phyloP scores from a whole-genome alignment of 64 coral and sea anemone species.

The Actinia equina region DNA sequence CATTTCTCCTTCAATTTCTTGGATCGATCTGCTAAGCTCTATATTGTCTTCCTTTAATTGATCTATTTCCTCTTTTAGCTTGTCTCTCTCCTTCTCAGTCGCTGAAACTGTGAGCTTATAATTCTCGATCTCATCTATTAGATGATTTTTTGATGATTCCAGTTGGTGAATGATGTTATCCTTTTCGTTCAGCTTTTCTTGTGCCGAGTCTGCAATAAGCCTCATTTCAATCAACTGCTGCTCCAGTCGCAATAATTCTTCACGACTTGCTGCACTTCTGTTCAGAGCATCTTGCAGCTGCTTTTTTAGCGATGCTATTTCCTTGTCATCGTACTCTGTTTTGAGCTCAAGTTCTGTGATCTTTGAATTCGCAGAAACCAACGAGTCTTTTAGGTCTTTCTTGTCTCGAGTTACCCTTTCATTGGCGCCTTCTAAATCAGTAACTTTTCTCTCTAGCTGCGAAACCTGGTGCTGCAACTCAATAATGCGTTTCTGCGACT shows the following conservation, averaged over 20 bases:
- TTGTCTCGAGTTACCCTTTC: slow-evolving; percentile 66
- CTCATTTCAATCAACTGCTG: slow-evolving; percentile 78
- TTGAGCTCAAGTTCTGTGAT: slow-evolving; percentile 90
- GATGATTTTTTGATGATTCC: slow-evolving; percentile 51
- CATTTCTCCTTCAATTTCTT: slow-evolving; percentile 50
- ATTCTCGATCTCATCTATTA: slow-evolving; percentile 71
- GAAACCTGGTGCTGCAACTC: slow-evolving; percentile 73
- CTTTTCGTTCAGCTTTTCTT: slow-evolving; percentile 88
- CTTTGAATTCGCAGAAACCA: slow-evolving; percentile 64
- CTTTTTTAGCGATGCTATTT: slow-evolving; percentile 74
- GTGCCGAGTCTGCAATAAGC: slow-evolving; percentile 63
- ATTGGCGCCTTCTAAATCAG: slow-evolving; percentile 62
- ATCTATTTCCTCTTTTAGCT: slow-evolving; percentile 57
- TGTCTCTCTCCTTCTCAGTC: slow-evolving; percentile 61
- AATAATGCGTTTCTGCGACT: slow-evolving; percentile 82
- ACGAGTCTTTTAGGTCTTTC: slow-evolving; percentile 67
- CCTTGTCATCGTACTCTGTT: slow-evolving; percentile 73
- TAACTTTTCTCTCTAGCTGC: slow-evolving; percentile 61
- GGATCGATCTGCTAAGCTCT: slow-evolving; percentile 62
- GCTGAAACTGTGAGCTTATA: slow-evolving; percentile 46
- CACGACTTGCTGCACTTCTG: slow-evolving; percentile 56
- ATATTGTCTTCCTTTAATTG: slow-evolving; percentile 70
- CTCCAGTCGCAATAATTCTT: slow-evolving; percentile 63
- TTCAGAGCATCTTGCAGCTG: slow-evolving; percentile 80
- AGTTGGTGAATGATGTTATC: slow-evolving; percentile 81